phyloP scores from a whole-genome alignment of 1,140 invertebrate species.

The Lethocerus indicus region DNA sequence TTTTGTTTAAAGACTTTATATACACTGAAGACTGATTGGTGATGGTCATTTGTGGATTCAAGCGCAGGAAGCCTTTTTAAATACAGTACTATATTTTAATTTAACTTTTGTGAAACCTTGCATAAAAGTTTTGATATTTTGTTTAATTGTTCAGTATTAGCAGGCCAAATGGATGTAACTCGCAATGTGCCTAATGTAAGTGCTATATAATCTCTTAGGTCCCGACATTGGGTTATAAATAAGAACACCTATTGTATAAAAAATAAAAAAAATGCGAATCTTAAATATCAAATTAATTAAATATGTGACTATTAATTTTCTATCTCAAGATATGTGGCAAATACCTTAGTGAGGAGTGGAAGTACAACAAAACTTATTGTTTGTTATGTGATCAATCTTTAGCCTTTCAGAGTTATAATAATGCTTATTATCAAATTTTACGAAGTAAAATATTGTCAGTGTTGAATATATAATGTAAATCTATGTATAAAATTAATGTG shows the following conservation, averaged over 20 bases:
- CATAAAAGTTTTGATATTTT: slow-evolving; percentile 7
- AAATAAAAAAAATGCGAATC: slow-evolving; percentile 1
- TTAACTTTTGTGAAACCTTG: slow-evolving; percentile 7
- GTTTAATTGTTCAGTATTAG: slow-evolving; percentile 14
- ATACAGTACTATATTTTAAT: slow-evolving; percentile 4
- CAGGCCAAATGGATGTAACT: slow-evolving; percentile 13
- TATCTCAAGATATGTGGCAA: background rate
- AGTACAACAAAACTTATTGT: background rate
- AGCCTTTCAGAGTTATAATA: background rate
- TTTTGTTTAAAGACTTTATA: slow-evolving; percentile 10
- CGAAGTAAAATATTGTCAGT: background rate
- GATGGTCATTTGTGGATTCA: slow-evolving; percentile 11
- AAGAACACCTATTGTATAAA: slow-evolving; percentile 5
- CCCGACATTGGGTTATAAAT: background rate
- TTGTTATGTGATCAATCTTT: background rate
- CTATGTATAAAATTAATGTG: too few species aligned
- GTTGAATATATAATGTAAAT: too few species aligned
- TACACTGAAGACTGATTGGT: slow-evolving; percentile 13
- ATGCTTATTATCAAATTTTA: background rate
- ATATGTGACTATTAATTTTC: background rate
- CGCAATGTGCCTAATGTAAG: slow-evolving; percentile 14
- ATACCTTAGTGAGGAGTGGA: slow-evolving; percentile 1
- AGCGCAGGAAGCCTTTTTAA: slow-evolving; percentile 9
- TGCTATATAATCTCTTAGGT: slow-evolving; percentile 11
- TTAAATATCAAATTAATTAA: background rate